Evolutionary conservation across 2,797 vertebrate genomes (phyloP), one percentile per base, ranked within the genome.

Genomic region (Ptychadena robeensis): DNA sequence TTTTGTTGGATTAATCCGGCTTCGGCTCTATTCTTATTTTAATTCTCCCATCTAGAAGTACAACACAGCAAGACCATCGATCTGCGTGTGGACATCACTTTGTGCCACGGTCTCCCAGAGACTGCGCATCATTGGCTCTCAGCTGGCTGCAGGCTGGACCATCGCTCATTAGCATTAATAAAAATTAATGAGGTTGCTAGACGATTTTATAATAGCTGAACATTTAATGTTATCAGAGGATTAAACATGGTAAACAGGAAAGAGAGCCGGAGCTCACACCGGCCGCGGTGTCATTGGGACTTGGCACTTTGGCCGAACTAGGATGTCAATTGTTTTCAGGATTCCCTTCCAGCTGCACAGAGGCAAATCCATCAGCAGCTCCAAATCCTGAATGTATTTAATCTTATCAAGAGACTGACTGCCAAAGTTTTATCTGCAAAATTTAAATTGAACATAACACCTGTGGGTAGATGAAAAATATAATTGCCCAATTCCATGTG

Each of bases 131-230:
- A 40, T 61, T 65, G 66, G 65, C 35, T 76, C 35, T 66, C 59
- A 59, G 59, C 72, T 83, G 76, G 82, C 82, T 79, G 38, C 34
- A 61, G 40, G 61, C 48, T 28, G 69, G 38, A 72, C 70, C 18
- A 37, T 32, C 44, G 9, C 65, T 83, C 76, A 83, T 79, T 61
- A 73, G 32, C 76, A 79, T 73, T 79, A 79, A 83, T 83, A 83
- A 61, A 84, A 84, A 84, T 84, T 61, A 79, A 79, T 79, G 82
- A 40, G 74, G 40, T 78, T 67, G 61, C 34, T 31, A 64, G 64
- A 73, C 28, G 65, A 73, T 74, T 79, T 79, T 18, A 63, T 79
- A 73, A 74, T 34, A 61, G 64, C 70, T n/a, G 63, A 73, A 68
- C 63, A 57, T 70, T 63, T 68, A 34, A 73, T 79, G 63, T 79